Base-by-base conservation (phyloP, 2,113 vertebrate genomes). In the Jacana jacana region DNA sequence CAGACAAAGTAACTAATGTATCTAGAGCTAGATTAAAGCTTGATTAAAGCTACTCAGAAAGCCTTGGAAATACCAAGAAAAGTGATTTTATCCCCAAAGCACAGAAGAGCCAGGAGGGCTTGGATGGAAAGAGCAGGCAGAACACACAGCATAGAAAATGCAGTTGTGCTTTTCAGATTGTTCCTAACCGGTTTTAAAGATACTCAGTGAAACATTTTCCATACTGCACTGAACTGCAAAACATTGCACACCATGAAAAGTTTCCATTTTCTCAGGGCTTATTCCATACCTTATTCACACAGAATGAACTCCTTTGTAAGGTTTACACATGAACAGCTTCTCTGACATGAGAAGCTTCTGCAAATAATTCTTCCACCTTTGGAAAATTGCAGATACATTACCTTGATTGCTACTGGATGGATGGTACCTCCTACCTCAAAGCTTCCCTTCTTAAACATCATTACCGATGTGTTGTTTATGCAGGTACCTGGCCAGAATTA, bases 371-470 rank as follows among this genome's bases (percentile, higher is more conserved):
- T 68, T 42, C 60, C 42, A 20, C 1, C 1, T 68, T 44, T 55
- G 82, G n/a, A 79, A 93, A 95, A 44, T 14, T 72, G 58, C 65
- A 76, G 54, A 49, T 51, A 60, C 20, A 1, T 98, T 99, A 99
- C 99, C 98, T 99, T 99, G 94, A 99, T 99, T 42, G 99, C 98
- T 54, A 99, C 99, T 0, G 99, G 99, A 85, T 99, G 97, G 71
- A 99, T 99, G 6, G 98, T 99, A 20, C 98, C 99, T 98, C 99
- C 99, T 8, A 99, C 99, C 94, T 99, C 99, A 98, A 99, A 99
- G 96, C 99, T 99, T 93, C 99, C 99, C 86, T 99, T 99, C 97
- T 99, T 99, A 88, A 99, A 99, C 99, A 99, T 99, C 99, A 99
- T 99, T 85, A 99, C 99, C 0, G 99, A 99, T 5, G 99, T 99